Evolutionary conservation across 1,140 invertebrate genomes (phyloP).

Genomic region (Yoshiicerus persimilis): DNA sequence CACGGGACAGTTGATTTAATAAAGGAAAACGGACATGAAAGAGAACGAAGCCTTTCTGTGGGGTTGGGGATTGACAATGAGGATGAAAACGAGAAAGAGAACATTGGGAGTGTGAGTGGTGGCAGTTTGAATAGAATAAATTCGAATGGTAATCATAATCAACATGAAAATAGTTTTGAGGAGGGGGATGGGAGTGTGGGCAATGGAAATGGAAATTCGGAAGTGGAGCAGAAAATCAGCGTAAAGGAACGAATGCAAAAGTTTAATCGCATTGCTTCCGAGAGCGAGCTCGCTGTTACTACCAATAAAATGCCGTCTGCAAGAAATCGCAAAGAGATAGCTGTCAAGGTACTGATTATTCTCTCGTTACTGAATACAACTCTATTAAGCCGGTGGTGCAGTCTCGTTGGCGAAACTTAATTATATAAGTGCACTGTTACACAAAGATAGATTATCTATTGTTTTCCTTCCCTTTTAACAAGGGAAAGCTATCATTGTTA

Average conservation of each 20-base stretch:
- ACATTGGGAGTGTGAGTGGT: not conserved
- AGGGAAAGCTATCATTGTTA: not conserved
- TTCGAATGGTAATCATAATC: constrained; percentile 22
- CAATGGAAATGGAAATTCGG: constrained; percentile 43
- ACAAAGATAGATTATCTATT: not conserved
- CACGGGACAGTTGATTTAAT: not conserved
- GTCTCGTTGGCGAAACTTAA: too few relatives aligned
- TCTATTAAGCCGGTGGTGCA: not conserved
- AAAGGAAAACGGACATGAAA: not conserved
- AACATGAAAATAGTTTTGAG: not conserved
- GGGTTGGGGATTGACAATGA: not conserved
- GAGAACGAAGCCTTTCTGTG: not conserved
- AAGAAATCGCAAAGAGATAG: constrained; percentile 62
- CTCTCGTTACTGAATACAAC: not conserved
- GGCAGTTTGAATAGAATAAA: not conserved
- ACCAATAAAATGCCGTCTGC: constrained; percentile 57
- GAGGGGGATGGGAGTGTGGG: constrained; percentile 26
- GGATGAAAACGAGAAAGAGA: not conserved
- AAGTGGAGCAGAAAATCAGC: constrained; percentile 65
- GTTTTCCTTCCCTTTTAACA: not conserved
- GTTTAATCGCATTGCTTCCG: constrained; percentile 85
- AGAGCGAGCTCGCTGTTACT: constrained; percentile 63
- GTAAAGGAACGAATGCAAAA: constrained; percentile 89
- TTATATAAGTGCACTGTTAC: not conserved
- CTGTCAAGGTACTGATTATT: constrained; percentile 59